Conservation (phyloP, 2,797 vertebrate genomes). For the Australoheros facetus region DNA sequence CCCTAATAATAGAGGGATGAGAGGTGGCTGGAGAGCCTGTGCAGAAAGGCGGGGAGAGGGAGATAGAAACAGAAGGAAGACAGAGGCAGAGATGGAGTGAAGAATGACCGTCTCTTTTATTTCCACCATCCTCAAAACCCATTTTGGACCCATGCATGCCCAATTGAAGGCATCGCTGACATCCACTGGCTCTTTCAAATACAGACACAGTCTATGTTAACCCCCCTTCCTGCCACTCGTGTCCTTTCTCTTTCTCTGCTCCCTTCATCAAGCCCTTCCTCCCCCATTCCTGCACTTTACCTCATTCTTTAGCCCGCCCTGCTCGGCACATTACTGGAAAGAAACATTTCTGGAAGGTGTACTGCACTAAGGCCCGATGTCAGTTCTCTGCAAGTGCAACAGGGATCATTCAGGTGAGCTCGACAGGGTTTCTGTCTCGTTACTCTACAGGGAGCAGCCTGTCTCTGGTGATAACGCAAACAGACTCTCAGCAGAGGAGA, state of each 20-base stretch:
- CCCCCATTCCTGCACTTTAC: not conserved
- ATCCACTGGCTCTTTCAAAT: slow-evolving; percentile 56
- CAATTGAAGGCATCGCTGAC: slow-evolving; percentile 78
- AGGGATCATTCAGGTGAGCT: slow-evolving; percentile 60
- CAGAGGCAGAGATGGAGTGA: slow-evolving; percentile 29
- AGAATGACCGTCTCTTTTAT: slow-evolving; percentile 66
- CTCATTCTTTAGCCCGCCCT: slow-evolving; percentile 23
- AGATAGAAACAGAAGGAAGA: slow-evolving; percentile 29
- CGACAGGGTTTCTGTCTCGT: slow-evolving; percentile 26
- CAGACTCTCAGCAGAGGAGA: slow-evolving; percentile 28
- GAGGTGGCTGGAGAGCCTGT: slow-evolving; percentile 41
- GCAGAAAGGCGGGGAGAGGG: slow-evolving; percentile 25
- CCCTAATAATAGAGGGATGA: slow-evolving; percentile 72
- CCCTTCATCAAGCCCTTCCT: not conserved
- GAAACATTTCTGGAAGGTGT: slow-evolving; percentile 11
- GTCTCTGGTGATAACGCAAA: slow-evolving; percentile 49
- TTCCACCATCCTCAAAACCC: slow-evolving; percentile 68
- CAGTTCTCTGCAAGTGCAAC: slow-evolving; percentile 16
- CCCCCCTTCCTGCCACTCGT: slow-evolving; percentile 10
- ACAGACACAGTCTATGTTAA: slow-evolving; percentile 59
- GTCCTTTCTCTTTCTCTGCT: slow-evolving; percentile 1
- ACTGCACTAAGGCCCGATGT: not conserved
- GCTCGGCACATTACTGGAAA: slow-evolving; percentile 50
- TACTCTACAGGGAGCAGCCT: slow-evolving; percentile 37
- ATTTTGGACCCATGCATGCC: slow-evolving; percentile 72